A percentile compares a stretch with the other conserved stretches of the same genome.
Evolutionary conservation across 2,113 vertebrate species (phyloP).

Genomic region (Syrmaticus mikado): DNA sequence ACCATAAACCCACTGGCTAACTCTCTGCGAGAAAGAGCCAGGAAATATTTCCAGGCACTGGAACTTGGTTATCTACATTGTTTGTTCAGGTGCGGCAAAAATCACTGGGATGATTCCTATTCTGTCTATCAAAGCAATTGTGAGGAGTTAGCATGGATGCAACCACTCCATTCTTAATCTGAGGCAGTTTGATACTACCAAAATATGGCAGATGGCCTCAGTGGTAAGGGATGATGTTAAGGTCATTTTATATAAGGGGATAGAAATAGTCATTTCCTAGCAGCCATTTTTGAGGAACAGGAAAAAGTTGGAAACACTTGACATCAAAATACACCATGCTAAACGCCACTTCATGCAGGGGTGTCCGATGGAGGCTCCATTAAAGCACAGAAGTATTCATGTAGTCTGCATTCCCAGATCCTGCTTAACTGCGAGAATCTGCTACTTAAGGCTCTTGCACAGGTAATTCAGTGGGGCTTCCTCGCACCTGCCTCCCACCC

Average conservation of each 20-base stretch:
- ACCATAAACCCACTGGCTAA: background rate
- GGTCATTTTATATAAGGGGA: accelerated
- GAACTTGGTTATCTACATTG: conserved; percentile 25
- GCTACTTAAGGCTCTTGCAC: too few species aligned
- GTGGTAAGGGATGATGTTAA: background rate
- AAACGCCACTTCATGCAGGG: background rate
- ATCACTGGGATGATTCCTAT: background rate
- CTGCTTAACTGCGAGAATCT: background rate
- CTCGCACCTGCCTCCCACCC: background rate
- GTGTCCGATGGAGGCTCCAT: background rate
- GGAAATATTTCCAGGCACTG: conserved; percentile 15
- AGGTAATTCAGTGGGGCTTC: background rate
- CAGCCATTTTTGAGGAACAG: background rate
- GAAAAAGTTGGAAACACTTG: background rate
- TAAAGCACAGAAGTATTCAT: background rate
- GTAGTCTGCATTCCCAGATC: background rate
- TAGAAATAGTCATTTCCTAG: background rate
- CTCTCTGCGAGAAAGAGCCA: conserved; percentile 12
- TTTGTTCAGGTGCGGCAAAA: conserved; percentile 5
- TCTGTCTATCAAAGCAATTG: background rate
- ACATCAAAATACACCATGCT: background rate
- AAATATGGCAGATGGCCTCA: background rate
- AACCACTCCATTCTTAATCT: background rate
- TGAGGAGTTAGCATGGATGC: background rate
- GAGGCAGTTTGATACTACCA: background rate